Evolutionary conservation across 2,113 vertebrate species (phyloP), one percentile per base, ranked within the genome.

Genomic region (Micronycteris hirsuta): DNA sequence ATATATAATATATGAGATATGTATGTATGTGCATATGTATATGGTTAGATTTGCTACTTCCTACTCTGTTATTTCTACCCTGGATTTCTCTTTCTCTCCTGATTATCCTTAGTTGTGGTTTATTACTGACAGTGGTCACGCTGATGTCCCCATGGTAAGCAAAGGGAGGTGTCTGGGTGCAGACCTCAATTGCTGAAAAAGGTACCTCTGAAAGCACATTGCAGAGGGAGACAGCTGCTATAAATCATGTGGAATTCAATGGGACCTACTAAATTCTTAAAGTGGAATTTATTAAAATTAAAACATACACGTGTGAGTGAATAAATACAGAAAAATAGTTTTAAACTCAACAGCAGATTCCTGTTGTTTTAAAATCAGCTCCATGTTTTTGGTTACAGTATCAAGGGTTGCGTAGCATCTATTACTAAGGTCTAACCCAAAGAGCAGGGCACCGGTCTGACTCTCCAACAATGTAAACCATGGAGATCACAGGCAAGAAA

Each of bases 211-310:
- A 88, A 47, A 22, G 85, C 56, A 77, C 8, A 92, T 87, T 58
- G 33, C 19, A 90, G 70, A 85, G 86, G 43, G 8, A 96, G 85
- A 92, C 70, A 90, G 74, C 58, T 73, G 77, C 71, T 94, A 24
- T 86, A 85, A 47, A 92, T 95, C 90, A 71, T 67, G 54, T n/a
- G 33, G 90, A 91, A 96, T 96, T 82, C 82, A 94, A 86, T 17
- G 61, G 22, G 17, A 19, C 38, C 70, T 80, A 86, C 93, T n/a
- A 80, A 68, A 88, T 67, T 77, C 73, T 86, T 38, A 96, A 95
- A 71, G 56, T 89, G 78, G 47, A 92, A 94, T 88, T 80, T 88
- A 91, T 91, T 92, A 89, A 88, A 80, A 81, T 89, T 82, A 94
- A 89, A 95, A n/a, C 28, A 43, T 76, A 61, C 20, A 38, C 17